Evolutionary conservation across 2,888 invertebrate genomes (phyloP).

Genomic region (Drosophila recens): DNA sequence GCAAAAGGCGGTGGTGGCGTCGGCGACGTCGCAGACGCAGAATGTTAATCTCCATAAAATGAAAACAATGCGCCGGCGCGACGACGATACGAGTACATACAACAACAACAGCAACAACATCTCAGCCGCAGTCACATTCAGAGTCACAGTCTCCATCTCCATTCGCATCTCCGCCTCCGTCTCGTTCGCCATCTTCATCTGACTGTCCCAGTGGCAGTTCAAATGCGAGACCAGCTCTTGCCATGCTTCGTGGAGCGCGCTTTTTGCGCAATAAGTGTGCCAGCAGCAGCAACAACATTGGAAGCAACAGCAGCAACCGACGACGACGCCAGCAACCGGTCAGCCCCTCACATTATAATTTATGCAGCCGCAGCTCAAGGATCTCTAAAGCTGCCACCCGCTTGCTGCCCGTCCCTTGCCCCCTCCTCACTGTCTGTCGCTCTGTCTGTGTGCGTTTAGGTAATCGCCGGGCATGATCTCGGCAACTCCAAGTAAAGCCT

Average conservation of each 20-base stretch:
- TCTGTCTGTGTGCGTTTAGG: slow-evolving; percentile 73
- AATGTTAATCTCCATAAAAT: slow-evolving; percentile 81
- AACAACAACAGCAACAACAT: not conserved
- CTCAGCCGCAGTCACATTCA: not conserved
- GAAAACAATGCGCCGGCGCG: slow-evolving; percentile 80
- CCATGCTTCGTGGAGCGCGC: slow-evolving; percentile 79
- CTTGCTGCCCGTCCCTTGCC: slow-evolving; percentile 1
- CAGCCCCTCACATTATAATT: slow-evolving; percentile 74
- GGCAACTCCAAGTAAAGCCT: slow-evolving; percentile 49
- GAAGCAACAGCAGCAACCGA: slow-evolving; percentile 27
- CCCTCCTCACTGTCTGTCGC: slow-evolving; percentile 1
- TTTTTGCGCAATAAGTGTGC: slow-evolving; percentile 81
- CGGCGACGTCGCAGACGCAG: slow-evolving; percentile 55
- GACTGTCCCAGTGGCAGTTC: slow-evolving; percentile 48
- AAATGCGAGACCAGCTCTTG: slow-evolving; percentile 53
- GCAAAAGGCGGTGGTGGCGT: slow-evolving; percentile 20
- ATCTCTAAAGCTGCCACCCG: slow-evolving; percentile 49
- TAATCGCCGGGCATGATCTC: slow-evolving; percentile 77
- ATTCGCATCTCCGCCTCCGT: not conserved
- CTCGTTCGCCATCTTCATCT: not conserved
- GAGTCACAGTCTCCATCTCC: not conserved
- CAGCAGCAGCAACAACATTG: slow-evolving; percentile 45
- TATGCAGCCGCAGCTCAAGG: slow-evolving; percentile 78
- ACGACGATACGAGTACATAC: slow-evolving; percentile 30
- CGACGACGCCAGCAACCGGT: slow-evolving; percentile 67